These are phyloP conservation scores for Scaptomyza pallida DNA, from an alignment of 1,140 invertebrate genomes.

Conservation along the genomic window DNA sequence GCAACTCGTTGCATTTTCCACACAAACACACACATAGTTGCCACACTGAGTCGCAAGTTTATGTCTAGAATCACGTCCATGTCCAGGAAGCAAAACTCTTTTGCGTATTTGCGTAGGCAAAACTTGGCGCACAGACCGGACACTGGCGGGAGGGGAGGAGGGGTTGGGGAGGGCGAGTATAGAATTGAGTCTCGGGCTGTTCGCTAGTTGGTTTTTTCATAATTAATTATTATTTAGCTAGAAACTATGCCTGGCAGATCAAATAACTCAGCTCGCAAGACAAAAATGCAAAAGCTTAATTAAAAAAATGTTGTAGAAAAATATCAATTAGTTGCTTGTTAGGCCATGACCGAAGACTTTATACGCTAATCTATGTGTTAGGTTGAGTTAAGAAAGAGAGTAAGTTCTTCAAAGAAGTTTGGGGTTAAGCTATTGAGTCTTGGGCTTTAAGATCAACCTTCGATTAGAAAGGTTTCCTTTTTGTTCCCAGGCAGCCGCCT, in stretches of 20 bases:
- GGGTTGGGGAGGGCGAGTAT: not conserved
- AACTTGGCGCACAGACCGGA: conserved; percentile 57
- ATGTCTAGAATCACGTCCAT: conserved; percentile 57
- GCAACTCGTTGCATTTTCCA: conserved; percentile 32
- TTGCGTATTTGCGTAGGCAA: conserved; percentile 79
- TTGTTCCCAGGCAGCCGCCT: conserved; percentile 5
- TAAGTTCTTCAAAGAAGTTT: no score
- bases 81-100: conserved; percentile 70
- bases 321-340: conserved; percentile 6
- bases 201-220: conserved; percentile 66
- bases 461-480: no score
- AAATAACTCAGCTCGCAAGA: conserved; percentile 31
- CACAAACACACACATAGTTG: conserved; percentile 38
- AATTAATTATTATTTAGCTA: conserved; percentile 82
- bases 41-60: conserved; percentile 45
- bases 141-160: not conserved
- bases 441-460: no score
- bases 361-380: not conserved
- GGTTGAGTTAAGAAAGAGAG: no score
- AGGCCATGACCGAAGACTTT: not conserved
- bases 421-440: no score
- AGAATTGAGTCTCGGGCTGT: conserved; percentile 33
- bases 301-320: conserved; percentile 25
- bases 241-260: conserved; percentile 61
- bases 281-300: conserved; percentile 39